Conservation (phyloP, 2,113 vertebrate genomes). For the Pavo muticus region DNA sequence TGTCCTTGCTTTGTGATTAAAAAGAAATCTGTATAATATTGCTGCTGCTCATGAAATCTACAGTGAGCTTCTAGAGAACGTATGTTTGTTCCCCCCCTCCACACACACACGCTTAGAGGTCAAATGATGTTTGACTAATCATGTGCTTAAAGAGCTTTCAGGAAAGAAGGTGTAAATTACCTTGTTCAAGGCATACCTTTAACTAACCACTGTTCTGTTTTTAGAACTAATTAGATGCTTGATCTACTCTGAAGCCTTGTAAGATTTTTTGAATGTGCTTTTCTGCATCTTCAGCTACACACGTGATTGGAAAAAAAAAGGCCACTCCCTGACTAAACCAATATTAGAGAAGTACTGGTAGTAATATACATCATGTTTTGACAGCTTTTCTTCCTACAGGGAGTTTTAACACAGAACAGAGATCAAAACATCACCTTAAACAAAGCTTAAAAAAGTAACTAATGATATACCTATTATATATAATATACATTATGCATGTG, state of each 20-base stretch:
- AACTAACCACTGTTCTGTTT: neutral
- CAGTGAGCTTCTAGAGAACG: neutral
- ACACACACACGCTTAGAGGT: neutral
- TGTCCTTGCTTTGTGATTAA: neutral
- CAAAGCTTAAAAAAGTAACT: neutral
- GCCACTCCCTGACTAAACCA: neutral
- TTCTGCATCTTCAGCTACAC: neutral
- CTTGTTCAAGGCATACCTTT: neutral
- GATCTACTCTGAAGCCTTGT: neutral
- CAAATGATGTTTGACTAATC: neutral
- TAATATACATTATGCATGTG: neutral
- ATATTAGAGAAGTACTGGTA: neutral
- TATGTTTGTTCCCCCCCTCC: neutral
- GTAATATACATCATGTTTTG: neutral
- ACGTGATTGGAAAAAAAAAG: neutral
- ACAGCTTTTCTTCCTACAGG: neutral
- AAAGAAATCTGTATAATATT: neutral
- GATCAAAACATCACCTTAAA: neutral
- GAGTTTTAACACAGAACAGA: neutral
- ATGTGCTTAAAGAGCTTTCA: neutral
- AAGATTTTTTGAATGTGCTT: neutral
- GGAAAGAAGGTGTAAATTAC: neutral
- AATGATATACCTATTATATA: neutral
- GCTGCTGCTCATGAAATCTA: neutral
- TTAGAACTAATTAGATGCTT: neutral